Base-by-base conservation (phyloP, 2,888 invertebrate species). In the Pterostichus niger region DNA sequence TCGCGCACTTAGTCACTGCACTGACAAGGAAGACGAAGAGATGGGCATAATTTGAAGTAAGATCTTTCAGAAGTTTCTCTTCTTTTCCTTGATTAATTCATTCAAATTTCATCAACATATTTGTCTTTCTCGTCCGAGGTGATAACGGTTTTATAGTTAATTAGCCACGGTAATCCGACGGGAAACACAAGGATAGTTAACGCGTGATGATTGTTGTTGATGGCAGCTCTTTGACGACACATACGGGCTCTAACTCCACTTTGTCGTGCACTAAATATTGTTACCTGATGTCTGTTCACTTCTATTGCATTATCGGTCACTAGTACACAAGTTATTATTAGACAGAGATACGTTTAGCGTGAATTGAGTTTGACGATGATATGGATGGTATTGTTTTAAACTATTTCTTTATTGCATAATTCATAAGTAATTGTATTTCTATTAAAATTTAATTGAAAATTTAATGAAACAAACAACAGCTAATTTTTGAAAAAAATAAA, bases 301-400 rank as follows among this genome's bases (percentile, higher is more conserved):
- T 71, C 44, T 15, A 40, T 71, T 44, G 68, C 44, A 9, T 17
- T 71, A 64, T 59, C 64, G 52, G 31, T 17, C 56, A 56, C 56
- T 17, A 44, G n/a, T 44, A 71, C 44, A 71, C 68, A 71, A 71
- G n/a, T 35, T 64, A 40, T 71, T 71, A 56, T 56, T 40, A 71
- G 17, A 64, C 10, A 15, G 17, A 64, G 44, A 44, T 11, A 40
- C 44, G 40, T 10, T 71, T n/a, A 7, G 68, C 5, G 15, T 40
- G 44, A 64, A 10, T 17, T 17, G 44, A 71, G 13, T 56, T 17
- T 1, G 24, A 24, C 3, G 24, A 3, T 24, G 24, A 24, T 24
- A 3, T 3, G 24, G 24, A 24, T 3, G 24, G 24, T 24, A 24
- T 24, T 24, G 24, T 24, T 24, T 24, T 24, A 24, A 3, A 24